These are phyloP conservation scores for Homarus americanus DNA, from an alignment of 1,140 invertebrate genomes.

Conservation along the genomic window DNA sequence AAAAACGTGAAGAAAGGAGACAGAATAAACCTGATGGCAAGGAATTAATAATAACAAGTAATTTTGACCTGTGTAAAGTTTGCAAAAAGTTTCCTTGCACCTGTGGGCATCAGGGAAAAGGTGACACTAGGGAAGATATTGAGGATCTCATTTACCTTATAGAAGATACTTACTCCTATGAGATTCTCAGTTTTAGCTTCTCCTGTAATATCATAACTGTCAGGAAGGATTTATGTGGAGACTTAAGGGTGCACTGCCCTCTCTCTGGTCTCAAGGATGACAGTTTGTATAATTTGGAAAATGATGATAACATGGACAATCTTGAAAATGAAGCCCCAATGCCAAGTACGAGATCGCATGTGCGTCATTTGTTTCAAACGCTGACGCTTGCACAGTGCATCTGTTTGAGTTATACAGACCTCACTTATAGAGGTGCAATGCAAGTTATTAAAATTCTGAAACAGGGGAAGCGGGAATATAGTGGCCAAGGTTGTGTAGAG, in stretches of 20 bases:
- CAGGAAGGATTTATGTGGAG: constrained; percentile 22
- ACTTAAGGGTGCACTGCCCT: constrained; percentile 24
- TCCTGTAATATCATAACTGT: not conserved
- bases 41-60: constrained; percentile 20
- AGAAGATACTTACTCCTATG: not conserved
- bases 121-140: not conserved
- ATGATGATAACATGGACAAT: not conserved
- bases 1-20: not conserved
- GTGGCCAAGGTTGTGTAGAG: not conserved
- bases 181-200: constrained; percentile 7
- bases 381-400: not conserved
- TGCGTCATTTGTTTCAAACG: not conserved
- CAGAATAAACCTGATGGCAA: constrained; percentile 1
- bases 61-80: not conserved
- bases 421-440: not conserved
- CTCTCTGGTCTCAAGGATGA: not conserved
- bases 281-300: not conserved
- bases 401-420: not conserved
- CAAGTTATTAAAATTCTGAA: not conserved
- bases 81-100: constrained; percentile 3
- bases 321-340: too few relatives aligned
- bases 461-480: not conserved
- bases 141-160: not conserved
- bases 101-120: not conserved
- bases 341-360: not conserved